These are phyloP conservation scores for Cryptocephalus primarius DNA, from an alignment of 2,888 invertebrate genomes.

Conservation along the genomic window DNA sequence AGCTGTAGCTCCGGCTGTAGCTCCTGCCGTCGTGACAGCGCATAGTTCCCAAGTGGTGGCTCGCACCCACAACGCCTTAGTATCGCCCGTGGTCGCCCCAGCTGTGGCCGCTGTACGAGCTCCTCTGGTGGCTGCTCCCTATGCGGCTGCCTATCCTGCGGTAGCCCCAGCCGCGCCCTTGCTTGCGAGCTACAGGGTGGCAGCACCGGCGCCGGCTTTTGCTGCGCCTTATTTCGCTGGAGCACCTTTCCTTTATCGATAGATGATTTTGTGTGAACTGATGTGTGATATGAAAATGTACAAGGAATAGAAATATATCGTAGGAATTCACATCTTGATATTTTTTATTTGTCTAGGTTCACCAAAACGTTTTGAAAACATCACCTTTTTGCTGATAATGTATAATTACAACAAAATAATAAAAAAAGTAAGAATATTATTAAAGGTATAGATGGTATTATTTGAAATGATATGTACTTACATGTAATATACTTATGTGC, in stretches of 20 bases:
- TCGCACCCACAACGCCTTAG: slow-evolving; percentile 49
- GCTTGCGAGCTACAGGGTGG: slow-evolving; percentile 3
- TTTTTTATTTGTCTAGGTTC: no score
- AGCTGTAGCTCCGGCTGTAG: slow-evolving; percentile 21
- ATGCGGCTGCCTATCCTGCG: slow-evolving; percentile 13
- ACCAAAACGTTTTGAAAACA: no score
- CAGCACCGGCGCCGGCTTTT: slow-evolving; percentile 2
- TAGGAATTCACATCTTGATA: no score
- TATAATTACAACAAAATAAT: no score
- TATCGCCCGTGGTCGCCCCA: slow-evolving; percentile 26
- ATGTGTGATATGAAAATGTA: not conserved
- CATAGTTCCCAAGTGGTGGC: slow-evolving; percentile 53
- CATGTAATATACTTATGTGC: no score
- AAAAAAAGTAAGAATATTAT: no score
- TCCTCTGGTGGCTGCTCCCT: slow-evolving; percentile 30
- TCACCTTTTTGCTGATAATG: no score
- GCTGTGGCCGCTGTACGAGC: slow-evolving; percentile 25
- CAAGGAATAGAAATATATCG: not conserved
- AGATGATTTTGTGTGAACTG: not conserved
- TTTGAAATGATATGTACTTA: no score
- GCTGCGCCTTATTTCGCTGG: slow-evolving; percentile 1
- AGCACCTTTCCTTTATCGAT: not conserved
- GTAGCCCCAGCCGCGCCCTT: not conserved
- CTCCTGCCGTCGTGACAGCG: slow-evolving; percentile 44
- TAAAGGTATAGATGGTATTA: no score